Conservation (phyloP, 2,113 vertebrate genomes). For the Trichomycterus rosablanca region DNA sequence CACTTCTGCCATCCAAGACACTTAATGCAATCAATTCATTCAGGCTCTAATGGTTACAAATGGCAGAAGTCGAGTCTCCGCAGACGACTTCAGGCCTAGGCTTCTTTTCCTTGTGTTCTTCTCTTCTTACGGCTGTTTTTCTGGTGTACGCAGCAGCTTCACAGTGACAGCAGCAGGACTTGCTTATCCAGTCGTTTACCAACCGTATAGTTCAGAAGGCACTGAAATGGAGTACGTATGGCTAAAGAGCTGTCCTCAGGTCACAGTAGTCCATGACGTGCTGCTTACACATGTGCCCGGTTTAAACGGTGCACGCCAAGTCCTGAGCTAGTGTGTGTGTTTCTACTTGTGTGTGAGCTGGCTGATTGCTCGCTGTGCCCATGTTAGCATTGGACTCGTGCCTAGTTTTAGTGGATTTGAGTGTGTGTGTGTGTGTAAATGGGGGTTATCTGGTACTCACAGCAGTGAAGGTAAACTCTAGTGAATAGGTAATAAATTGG, state of each 20-base stretch:
- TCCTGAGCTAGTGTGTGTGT: constrained; percentile 22
- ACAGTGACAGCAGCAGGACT: constrained; percentile 8
- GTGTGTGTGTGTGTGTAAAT: constrained; percentile 37
- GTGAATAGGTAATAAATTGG: too few species aligned
- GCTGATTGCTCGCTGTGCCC: constrained; percentile 37
- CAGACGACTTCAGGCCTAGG: constrained; percentile 37
- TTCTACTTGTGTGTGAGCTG: constrained; percentile 40
- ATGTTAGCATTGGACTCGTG: constrained; percentile 43
- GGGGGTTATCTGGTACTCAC: constrained; percentile 12
- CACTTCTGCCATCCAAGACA: constrained; percentile 36
- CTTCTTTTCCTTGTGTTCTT: constrained; percentile 31
- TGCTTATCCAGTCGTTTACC: background rate
- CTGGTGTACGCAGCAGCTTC: background rate
- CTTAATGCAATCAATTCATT: constrained; percentile 51
- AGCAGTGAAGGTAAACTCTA: constrained; percentile 5
- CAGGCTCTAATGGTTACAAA: constrained; percentile 52
- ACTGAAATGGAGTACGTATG: constrained; percentile 1
- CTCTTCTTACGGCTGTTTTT: constrained; percentile 19
- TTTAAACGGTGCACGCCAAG: constrained; percentile 29
- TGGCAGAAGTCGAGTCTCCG: constrained; percentile 46
- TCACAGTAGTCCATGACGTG: constrained; percentile 7
- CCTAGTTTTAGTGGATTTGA: constrained; percentile 38
- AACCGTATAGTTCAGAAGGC: constrained; percentile 7
- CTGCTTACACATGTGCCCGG: constrained; percentile 23
- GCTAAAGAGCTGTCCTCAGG: background rate